Evolutionary conservation across 2,888 invertebrate genomes (phyloP).

Genomic region (Agrotis clavis): DNA sequence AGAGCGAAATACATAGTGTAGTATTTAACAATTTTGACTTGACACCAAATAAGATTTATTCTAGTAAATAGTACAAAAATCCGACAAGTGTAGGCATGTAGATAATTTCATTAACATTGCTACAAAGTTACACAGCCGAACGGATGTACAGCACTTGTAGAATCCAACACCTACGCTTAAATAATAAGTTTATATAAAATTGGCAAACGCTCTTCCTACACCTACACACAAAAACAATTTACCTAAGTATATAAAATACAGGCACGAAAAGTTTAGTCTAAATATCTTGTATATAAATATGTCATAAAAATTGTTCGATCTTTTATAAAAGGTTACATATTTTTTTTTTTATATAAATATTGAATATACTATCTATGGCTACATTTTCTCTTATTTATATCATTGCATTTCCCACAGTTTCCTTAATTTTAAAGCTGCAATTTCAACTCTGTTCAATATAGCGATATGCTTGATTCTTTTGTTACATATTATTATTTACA

Average conservation of each 20-base stretch:
- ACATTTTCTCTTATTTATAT: conserved; percentile 37
- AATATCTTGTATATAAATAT: conserved; percentile 49
- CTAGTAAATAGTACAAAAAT: conserved; percentile 59
- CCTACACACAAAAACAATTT: conserved; percentile 73
- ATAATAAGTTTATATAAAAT: conserved; percentile 71
- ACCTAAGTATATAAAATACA: conserved; percentile 73
- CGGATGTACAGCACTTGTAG: conserved; percentile 65
- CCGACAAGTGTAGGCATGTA: conserved; percentile 54
- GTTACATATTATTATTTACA: conserved; percentile 33
- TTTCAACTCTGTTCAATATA: conserved; percentile 33
- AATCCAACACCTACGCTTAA: conserved; percentile 64
- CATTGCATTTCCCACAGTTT: conserved; percentile 52
- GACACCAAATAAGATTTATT: conserved; percentile 50
- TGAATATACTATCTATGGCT: conserved; percentile 50
- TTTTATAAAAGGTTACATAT: conserved; percentile 42
- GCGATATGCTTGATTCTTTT: conserved; percentile 44
- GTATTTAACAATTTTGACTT: conserved; percentile 50
- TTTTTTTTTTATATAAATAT: conserved; percentile 45
- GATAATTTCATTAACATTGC: conserved; percentile 50
- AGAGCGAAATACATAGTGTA: conserved; percentile 41
- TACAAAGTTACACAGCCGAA: conserved; percentile 71
- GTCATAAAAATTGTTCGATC: conserved; percentile 41
- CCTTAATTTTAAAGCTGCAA: conserved; percentile 54
- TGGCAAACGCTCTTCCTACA: conserved; percentile 77
- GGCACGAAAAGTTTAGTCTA: conserved; percentile 69